A percentile compares a stretch with the other conserved stretches of the same genome.
Evolutionary conservation across 30 jellyfish, hydroid and myxozoan species (phyloP).

Genomic region (Aurelia aurita complex sp. Pacific): DNA sequence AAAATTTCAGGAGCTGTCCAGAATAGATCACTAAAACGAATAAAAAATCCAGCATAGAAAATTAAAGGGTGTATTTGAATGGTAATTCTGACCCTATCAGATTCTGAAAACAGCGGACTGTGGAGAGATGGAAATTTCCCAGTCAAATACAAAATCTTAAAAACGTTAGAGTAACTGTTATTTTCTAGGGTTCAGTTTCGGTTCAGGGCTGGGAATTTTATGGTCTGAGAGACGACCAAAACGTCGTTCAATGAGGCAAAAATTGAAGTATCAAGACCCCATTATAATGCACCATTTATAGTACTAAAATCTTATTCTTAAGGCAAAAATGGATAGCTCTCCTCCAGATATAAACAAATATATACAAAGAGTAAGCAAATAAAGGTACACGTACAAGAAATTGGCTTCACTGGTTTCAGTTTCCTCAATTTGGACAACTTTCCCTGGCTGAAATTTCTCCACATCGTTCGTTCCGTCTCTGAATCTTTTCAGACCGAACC

Average conservation of each 20-base stretch:
- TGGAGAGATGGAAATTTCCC: no score
- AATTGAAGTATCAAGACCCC: not conserved
- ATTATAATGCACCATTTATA: no score
- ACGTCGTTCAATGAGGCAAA: not conserved
- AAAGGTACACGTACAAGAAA: constrained; percentile 12
- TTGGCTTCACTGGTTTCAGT: constrained; percentile 40
- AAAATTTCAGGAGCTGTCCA: constrained; percentile 99
- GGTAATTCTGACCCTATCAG: not conserved
- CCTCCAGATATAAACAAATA: no score
- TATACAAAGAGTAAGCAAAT: not conserved
- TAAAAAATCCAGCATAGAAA: not conserved
- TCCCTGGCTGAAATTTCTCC: constrained; percentile 47
- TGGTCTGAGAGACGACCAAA: not conserved
- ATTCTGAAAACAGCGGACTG: no score
- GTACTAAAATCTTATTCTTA: no score
- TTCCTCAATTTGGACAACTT: not conserved
- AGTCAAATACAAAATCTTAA: not conserved
- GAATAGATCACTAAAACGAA: constrained; percentile 58
- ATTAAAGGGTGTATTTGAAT: not conserved
- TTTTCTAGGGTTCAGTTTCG: not conserved
- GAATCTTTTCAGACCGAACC: constrained; percentile 78
- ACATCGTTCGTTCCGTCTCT: constrained; percentile 54
- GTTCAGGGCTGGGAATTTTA: not conserved
- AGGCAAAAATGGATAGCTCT: no score
- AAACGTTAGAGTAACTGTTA: not conserved